Evolutionary conservation across 1,140 invertebrate genomes (phyloP).

Genomic region (Eubasilissa regina): DNA sequence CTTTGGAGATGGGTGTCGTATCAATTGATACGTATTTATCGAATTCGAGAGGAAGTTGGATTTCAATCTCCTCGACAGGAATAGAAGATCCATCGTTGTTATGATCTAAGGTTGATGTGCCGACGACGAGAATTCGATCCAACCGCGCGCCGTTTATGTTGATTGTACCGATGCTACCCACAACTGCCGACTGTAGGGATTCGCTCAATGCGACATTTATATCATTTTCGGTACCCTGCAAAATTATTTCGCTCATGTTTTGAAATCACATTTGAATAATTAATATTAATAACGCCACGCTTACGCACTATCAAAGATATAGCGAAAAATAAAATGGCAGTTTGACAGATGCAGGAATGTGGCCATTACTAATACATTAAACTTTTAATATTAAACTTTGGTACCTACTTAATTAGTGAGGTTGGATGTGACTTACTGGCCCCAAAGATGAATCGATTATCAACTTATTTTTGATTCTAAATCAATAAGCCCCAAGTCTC

Average conservation of each 20-base stretch:
- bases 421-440: too few relatives aligned
- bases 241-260: conserved; percentile 47
- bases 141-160: conserved; percentile 43
- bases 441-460: too few relatives aligned
- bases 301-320: conserved; percentile 44
- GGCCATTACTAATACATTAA: background rate
- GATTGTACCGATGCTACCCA: conserved; percentile 39
- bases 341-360: conserved; percentile 45
- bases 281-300: conserved; percentile 7
- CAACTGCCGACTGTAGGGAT: conserved; percentile 42
- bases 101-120: conserved; percentile 17
- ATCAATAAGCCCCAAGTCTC: too few relatives aligned
- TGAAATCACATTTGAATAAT: background rate
- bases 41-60: conserved; percentile 44
- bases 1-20: conserved; percentile 42
- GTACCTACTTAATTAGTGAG: too few relatives aligned
- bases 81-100: conserved; percentile 29
- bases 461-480: too few relatives aligned
- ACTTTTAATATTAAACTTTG: too few relatives aligned
- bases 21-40: conserved; percentile 52
- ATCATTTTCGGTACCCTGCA: conserved; percentile 35
- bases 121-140: conserved; percentile 45
- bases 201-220: conserved; percentile 40
- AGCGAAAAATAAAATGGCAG: conserved; percentile 43
- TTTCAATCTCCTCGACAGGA: conserved; percentile 50